A percentile compares a stretch with the other conserved stretches of the same genome.
phyloP scores from a whole-genome alignment of 2,113 vertebrate genomes.

The Odobenus rosmarus region DNA sequence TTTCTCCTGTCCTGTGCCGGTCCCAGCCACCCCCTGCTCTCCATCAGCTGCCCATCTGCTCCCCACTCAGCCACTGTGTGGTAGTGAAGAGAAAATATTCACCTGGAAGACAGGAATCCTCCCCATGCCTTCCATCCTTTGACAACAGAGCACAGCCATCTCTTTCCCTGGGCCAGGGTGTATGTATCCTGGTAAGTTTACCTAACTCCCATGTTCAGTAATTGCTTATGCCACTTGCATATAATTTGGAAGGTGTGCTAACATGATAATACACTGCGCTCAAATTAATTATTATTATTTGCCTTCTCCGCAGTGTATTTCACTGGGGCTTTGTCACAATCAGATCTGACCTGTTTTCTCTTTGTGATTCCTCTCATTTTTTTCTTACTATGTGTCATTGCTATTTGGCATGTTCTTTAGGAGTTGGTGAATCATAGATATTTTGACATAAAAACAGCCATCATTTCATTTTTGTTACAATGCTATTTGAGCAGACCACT shows the following conservation, averaged over 20 bases:
- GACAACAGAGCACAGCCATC: neutral
- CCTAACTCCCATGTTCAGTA: neutral
- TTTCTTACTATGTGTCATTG: neutral
- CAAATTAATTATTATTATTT: neutral
- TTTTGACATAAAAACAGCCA: neutral
- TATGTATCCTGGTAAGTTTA: neutral
- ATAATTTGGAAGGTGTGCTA: neutral
- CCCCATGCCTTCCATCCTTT: neutral
- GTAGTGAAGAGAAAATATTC: neutral
- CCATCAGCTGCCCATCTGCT: neutral
- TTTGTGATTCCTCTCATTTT: neutral
- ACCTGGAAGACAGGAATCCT: neutral
- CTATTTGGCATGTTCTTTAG: neutral
- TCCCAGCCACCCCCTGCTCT: rapidly evolving
- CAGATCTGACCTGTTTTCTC: neutral
- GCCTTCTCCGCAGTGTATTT: neutral
- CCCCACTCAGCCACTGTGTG: neutral
- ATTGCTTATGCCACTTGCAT: neutral
- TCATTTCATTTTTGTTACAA: constrained; percentile 15
- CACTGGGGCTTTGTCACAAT: neutral
- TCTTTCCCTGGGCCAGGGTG: neutral
- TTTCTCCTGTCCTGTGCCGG: neutral
- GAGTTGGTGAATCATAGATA: neutral
- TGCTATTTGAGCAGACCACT: neutral
- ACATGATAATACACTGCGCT: neutral